Base-by-base conservation (phyloP, 1,140 invertebrate species). In the Hypothenemus hampei region DNA sequence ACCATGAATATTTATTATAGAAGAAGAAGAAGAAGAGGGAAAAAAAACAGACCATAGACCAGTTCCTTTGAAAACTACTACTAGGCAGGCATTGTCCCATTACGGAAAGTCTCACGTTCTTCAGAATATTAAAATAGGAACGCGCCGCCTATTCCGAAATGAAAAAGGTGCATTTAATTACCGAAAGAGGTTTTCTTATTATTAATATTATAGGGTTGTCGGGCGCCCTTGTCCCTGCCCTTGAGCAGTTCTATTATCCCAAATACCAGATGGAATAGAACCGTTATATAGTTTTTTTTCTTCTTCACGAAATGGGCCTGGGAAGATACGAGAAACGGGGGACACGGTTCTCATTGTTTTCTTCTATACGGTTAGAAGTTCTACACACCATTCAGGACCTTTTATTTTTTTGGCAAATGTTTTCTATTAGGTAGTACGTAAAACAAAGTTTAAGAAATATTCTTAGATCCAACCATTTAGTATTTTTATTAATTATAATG, bases 161-260 rank as follows among this genome's bases (percentile, higher is more conserved):
- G 10, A 19, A 33, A 47, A 47, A 47, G 45, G 45, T 47, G 45
- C 45, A 33, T 35, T 47, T 13, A 33, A 47, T 47, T 47, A 33
- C 11, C n/a, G 16, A 33, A 10, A 47, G 35, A 19, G 18, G 45
- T 18, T 47, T 33, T 47, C 35, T 45, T 24, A 15, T 6, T 23
- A 4, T 13, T 2, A 19, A 4, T 19, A 15, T 26, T 26, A 23
- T 44, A 44, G 41, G 41, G 41, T 44, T 44, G 29, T 15, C 11
- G 11, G 4, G 20, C 15, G 41, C 41, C 41, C 41, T 44, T 44
- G 41, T 44, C 41, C 22, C 21, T 26, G 41, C 41, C 41, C 41
- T 44, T 44, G 22, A 44, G 10, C 21, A 26, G 22, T 44, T 44
- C 41, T 44, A 44, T 37, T 37, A 37, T 10, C 16, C 35, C 16